Percentiles rank a stretch among this genome's conserved stretches.
phyloP scores from a whole-genome alignment of 2,113 vertebrate genomes.

The Tetrax tetrax region DNA sequence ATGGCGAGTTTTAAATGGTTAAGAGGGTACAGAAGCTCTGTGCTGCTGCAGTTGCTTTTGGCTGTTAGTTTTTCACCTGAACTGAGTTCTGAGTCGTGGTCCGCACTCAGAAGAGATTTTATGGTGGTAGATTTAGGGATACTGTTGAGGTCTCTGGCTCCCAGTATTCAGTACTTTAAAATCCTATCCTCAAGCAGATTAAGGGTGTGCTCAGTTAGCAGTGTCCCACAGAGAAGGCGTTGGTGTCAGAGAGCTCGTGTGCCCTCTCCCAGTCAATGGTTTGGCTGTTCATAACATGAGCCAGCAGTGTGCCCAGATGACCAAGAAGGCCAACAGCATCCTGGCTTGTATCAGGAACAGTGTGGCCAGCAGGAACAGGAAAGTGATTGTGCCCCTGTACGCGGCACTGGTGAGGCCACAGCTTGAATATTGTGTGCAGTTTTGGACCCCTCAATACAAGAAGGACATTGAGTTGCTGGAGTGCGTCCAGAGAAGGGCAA shows the following conservation, averaged over 20 bases:
- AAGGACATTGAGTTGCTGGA: no score
- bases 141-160: neutral
- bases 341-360: no score
- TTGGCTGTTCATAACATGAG: neutral
- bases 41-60: neutral
- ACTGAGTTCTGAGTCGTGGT: neutral
- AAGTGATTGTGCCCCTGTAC: no score
- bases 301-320: no score
- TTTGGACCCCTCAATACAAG: no score
- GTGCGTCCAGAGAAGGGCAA: no score
- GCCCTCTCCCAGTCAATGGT: neutral
- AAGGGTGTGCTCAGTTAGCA: neutral
- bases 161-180: neutral
- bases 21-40: neutral
- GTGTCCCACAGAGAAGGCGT: neutral
- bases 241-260: rapidly evolving
- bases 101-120: neutral
- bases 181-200: neutral
- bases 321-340: no score
- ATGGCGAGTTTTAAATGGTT: neutral
- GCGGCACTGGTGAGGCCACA: no score
- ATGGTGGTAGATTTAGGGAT: neutral
- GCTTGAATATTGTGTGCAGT: no score
- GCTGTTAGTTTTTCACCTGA: neutral
- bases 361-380: no score